Evolutionary conservation across 2,888 invertebrate species (phyloP), one percentile per base, ranked within the genome.

Genomic region (Scrobipalpa costella): DNA sequence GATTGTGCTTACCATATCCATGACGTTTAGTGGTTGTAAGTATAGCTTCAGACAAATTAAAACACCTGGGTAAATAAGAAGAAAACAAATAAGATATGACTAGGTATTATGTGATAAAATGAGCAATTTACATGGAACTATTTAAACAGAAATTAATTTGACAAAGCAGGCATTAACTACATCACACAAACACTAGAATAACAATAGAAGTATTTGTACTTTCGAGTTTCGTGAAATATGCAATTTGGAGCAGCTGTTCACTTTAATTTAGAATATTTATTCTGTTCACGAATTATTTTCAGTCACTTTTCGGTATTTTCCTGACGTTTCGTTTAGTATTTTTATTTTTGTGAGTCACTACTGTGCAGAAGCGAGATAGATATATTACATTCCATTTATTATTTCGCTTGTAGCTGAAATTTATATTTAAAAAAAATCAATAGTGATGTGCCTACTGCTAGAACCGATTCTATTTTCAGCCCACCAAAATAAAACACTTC

Each of bases 1-100:
- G n/a, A 33, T 27, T 27, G 52, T 33, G 13, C 52, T 52, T 33
- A 52, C 52, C 52, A 33, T 11, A 33, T 52, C 52, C 52, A 52
- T 52, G 27, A 27, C 11, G 17, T 13, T 40, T 11, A 40, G 44
- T 33, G 52, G n/a, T 5, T 47, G 15, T 38, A 38, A 13, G 38
- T 38, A 38, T 38, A 8, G 17, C 21, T 49, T 19, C 17, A 33
- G 6, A 33, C n/a, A 52, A 52, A 21, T n/a, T 5, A 21, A 38
- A 60, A 60, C 60, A 60, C 47, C 21, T 60, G 60, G 27, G 21
- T 36, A 60, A 60, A 60, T 60, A 60, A 47, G 58, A 44, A 21
- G 7, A 21, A 55, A 55, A 27, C 13, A 27, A 55, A 21, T 55
- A 55, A 21, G 50, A 21, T n/a, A 57, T 36, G 57, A 36, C 36